Evolutionary conservation across 2,113 vertebrate species (phyloP).

Genomic region (Poeciliopsis occidentalis): DNA sequence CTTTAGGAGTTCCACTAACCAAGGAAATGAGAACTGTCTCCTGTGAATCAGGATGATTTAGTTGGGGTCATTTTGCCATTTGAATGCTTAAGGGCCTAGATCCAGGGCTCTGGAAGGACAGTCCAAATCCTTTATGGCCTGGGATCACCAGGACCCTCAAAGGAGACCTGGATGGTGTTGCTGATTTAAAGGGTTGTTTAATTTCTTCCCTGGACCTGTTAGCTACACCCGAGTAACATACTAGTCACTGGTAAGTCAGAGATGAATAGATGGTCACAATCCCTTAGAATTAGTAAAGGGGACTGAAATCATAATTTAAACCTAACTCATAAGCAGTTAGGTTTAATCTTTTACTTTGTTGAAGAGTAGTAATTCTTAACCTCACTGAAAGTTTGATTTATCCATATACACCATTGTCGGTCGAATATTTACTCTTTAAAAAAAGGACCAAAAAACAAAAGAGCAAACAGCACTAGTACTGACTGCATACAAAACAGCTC

Average conservation of each 20-base stretch:
- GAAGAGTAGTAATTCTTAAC: not conserved
- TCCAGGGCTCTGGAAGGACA: too few species aligned
- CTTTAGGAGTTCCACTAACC: too few species aligned
- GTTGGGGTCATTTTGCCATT: too few species aligned
- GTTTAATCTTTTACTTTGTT: not conserved
- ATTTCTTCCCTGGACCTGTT: not conserved
- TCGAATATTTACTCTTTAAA: slow-evolving; percentile 22
- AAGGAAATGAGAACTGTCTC: too few species aligned
- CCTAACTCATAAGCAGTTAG: not conserved
- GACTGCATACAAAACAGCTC: slow-evolving; percentile 46
- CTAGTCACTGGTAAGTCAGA: too few species aligned
- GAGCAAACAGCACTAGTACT: not conserved
- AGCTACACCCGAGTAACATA: too few species aligned
- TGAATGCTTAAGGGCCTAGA: too few species aligned
- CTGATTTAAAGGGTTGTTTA: not conserved
- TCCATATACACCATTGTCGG: slow-evolving; percentile 13
- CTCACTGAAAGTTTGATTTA: not conserved
- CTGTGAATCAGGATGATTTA: too few species aligned
- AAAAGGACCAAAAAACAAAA: slow-evolving; percentile 21
- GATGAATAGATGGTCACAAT: too few species aligned
- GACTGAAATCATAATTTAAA: not conserved
- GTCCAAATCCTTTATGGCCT: not conserved
- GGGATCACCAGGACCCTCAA: not conserved
- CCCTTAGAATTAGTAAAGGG: too few species aligned
- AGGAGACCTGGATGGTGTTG: not conserved